Evolutionary conservation across 2,888 invertebrate species (phyloP).

Genomic region (Parelbella ahira): DNA sequence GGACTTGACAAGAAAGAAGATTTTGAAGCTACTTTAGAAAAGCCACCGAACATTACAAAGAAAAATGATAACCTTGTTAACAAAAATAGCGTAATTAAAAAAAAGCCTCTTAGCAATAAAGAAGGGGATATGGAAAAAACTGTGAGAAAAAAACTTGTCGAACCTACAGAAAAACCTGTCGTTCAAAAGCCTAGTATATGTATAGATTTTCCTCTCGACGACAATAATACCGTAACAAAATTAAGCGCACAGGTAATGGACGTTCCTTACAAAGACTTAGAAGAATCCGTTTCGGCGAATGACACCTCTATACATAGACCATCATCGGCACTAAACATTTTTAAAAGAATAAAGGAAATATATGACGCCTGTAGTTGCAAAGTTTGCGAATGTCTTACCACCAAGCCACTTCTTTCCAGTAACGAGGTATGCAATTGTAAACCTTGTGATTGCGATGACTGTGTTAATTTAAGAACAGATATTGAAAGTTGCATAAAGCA

Average conservation of each 20-base stretch:
- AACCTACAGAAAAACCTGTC: slow-evolving; percentile 17
- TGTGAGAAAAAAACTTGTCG: slow-evolving; percentile 4
- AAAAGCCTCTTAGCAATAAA: background rate
- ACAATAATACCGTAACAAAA: slow-evolving; percentile 35
- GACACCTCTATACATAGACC: slow-evolving; percentile 22
- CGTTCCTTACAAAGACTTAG: slow-evolving; percentile 40
- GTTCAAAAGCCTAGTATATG: slow-evolving; percentile 19
- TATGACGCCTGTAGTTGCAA: slow-evolving; percentile 63
- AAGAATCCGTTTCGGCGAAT: slow-evolving; percentile 29
- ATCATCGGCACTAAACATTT: slow-evolving; percentile 41
- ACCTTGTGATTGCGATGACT: slow-evolving; percentile 45
- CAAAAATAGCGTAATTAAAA: background rate
- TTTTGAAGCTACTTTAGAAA: slow-evolving; percentile 9
- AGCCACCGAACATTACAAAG: background rate
- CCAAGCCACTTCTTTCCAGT: slow-evolving; percentile 18
- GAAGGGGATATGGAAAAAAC: background rate
- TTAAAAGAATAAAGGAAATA: slow-evolving; percentile 51
- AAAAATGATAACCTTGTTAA: background rate
- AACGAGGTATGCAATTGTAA: slow-evolving; percentile 41
- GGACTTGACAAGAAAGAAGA: background rate
- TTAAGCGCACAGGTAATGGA: slow-evolving; percentile 52
- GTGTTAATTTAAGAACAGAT: slow-evolving; percentile 30
- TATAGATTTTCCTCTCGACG: no score
- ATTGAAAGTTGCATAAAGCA: slow-evolving; percentile 14
- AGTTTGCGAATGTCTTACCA: slow-evolving; percentile 55